phyloP scores from a whole-genome alignment of 2,113 vertebrate genomes.

The Anarrhichthys ocellatus region DNA sequence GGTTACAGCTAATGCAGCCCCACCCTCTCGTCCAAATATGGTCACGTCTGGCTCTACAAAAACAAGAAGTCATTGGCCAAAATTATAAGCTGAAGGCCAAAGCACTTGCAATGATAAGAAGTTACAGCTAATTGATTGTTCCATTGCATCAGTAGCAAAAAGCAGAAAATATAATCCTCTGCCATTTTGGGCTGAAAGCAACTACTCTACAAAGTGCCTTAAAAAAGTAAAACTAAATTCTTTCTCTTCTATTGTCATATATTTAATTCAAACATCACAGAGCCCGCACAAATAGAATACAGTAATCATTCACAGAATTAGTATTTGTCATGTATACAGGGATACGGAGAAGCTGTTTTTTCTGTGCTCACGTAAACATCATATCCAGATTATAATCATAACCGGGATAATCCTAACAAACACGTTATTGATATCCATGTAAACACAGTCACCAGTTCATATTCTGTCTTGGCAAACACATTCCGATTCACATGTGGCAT shows the following conservation, averaged over 20 bases:
- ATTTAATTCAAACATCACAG: background rate
- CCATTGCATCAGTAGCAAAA: too few species aligned
- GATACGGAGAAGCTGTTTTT: background rate
- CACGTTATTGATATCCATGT: too few species aligned
- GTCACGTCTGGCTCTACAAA: background rate
- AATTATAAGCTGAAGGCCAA: background rate
- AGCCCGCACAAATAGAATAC: background rate
- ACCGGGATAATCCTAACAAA: background rate
- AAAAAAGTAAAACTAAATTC: too few species aligned
- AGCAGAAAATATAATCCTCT: too few species aligned
- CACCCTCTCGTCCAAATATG: too few species aligned
- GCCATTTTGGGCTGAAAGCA: too few species aligned
- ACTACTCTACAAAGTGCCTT: too few species aligned
- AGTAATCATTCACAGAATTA: too few species aligned
- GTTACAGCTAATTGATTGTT: too few species aligned
- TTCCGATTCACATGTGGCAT: slow-evolving; percentile 38
- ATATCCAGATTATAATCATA: background rate
- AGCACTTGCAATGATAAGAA: too few species aligned
- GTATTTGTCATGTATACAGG: background rate
- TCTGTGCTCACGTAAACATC: background rate
- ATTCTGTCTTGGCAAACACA: slow-evolving; percentile 22
- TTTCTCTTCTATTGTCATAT: background rate
- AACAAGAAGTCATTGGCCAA: background rate
- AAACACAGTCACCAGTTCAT: background rate
- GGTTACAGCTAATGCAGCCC: background rate